phyloP scores from a whole-genome alignment of 1,140 invertebrate species.

The Drosophila repleta region DNA sequence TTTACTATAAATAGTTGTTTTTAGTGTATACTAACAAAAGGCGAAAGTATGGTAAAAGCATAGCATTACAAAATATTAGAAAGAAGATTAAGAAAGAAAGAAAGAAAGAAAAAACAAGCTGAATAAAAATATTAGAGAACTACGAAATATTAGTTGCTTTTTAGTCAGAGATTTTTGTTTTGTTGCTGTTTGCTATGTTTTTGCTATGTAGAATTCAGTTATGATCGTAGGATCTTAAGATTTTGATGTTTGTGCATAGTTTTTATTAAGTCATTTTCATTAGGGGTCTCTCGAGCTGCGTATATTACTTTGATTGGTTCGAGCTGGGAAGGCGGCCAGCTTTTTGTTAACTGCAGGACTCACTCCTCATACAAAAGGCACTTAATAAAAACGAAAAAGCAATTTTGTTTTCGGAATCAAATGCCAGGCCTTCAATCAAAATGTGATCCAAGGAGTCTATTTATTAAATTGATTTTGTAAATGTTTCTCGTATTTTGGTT shows the following conservation, averaged over 20 bases:
- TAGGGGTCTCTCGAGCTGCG: neutral
- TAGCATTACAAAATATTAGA: constrained; percentile 45
- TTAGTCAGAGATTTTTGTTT: constrained; percentile 27
- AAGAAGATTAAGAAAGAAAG: constrained; percentile 35
- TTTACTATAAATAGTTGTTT: constrained; percentile 37
- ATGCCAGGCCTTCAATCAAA: constrained; percentile 24
- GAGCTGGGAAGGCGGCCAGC: constrained; percentile 21
- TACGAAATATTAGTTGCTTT: constrained; percentile 53
- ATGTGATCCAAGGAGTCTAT: constrained; percentile 5
- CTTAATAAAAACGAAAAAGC: constrained; percentile 62
- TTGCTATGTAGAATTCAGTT: constrained; percentile 77
- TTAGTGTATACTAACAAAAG: constrained; percentile 45
- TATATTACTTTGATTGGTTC: constrained; percentile 13
- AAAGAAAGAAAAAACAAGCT: constrained; percentile 66
- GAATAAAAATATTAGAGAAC: constrained; percentile 49
- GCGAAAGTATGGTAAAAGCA: constrained; percentile 51
- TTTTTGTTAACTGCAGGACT: constrained; percentile 48
- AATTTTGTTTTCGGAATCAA: constrained; percentile 8
- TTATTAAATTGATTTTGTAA: constrained; percentile 2
- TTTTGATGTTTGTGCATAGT: constrained; percentile 37
- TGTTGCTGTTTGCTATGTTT: too few species aligned
- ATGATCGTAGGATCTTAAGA: constrained; percentile 20
- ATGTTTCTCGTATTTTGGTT: constrained; percentile 9
- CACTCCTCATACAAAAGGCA: constrained; percentile 58
- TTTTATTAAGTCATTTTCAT: constrained; percentile 19